Conservation (phyloP, 2,888 invertebrate genomes). For the Tipula lateralis region DNA sequence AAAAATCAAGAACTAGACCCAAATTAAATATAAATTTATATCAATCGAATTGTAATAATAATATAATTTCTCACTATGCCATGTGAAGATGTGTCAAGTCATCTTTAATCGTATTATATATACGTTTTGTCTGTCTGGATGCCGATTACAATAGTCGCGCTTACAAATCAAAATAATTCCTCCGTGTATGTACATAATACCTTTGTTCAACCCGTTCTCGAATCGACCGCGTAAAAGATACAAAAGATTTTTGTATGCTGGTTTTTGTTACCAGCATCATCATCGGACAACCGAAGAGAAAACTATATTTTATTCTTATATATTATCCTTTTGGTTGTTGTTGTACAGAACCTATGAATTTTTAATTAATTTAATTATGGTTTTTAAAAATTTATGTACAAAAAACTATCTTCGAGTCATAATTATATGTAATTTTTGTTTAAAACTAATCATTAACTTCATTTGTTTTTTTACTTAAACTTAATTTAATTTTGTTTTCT, state of each 20-base stretch:
- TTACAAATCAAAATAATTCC: background rate
- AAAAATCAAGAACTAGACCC: background rate
- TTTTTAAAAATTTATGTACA: background rate
- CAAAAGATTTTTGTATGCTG: background rate
- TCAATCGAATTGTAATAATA: constrained; percentile 2
- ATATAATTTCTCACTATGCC: background rate
- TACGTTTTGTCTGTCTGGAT: background rate
- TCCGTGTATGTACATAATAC: background rate
- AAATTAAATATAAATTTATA: constrained; percentile 11
- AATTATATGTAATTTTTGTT: background rate
- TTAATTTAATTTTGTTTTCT: background rate
- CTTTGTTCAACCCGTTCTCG: background rate
- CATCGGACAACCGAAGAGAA: background rate
- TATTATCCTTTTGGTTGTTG: background rate
- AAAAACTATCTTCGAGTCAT: background rate
- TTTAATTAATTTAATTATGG: constrained; percentile 11
- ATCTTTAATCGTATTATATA: background rate
- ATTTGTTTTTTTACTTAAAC: background rate
- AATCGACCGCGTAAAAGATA: too few species aligned
- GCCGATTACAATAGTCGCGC: background rate
- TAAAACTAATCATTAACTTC: background rate
- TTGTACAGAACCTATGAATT: background rate
- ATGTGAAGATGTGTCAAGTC: background rate
- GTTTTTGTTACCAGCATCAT: background rate
- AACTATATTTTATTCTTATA: background rate